These are phyloP conservation scores for Nothocercus julius DNA, from an alignment of 2,113 vertebrate species.

Conservation along the genomic window DNA sequence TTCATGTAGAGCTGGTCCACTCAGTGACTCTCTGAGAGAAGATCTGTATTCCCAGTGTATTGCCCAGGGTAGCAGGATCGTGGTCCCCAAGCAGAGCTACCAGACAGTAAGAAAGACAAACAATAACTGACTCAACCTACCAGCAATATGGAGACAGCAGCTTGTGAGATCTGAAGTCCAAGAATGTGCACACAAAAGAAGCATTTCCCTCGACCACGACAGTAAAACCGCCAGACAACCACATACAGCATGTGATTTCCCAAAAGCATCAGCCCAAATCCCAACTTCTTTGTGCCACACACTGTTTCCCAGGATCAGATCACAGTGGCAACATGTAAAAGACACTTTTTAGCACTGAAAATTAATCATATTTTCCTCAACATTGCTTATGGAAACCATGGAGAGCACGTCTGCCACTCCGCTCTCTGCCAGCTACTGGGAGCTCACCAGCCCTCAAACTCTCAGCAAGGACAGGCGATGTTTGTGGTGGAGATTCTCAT, in stretches of 20 bases:
- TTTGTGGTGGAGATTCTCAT: not conserved
- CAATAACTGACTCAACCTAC: constrained; percentile 53
- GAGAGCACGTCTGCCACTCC: not conserved
- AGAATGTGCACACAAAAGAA: constrained; percentile 63
- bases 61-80: fast-evolving
- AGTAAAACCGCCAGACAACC: constrained; percentile 66
- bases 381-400: not conserved
- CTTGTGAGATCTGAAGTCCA: constrained; percentile 42
- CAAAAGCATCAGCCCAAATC: constrained; percentile 51
- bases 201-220: constrained; percentile 53
- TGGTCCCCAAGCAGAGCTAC: constrained; percentile 9
- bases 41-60: not conserved
- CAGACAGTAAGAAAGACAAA: constrained; percentile 38
- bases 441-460: not conserved
- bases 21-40: not conserved
- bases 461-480: fast-evolving
- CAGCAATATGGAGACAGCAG: constrained; percentile 58
- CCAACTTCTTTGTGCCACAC: constrained; percentile 30
- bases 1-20: no score
- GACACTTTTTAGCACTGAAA: constrained; percentile 9
- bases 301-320: constrained; percentile 51
- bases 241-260: constrained; percentile 70
- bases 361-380: constrained; percentile 48
- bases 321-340: constrained; percentile 6
- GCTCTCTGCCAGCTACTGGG: constrained; percentile 1